A percentile compares a stretch with the other conserved stretches of the same genome.
Conservation (phyloP, 2,797 vertebrate genomes). For the Oreochromis mossambicus region DNA sequence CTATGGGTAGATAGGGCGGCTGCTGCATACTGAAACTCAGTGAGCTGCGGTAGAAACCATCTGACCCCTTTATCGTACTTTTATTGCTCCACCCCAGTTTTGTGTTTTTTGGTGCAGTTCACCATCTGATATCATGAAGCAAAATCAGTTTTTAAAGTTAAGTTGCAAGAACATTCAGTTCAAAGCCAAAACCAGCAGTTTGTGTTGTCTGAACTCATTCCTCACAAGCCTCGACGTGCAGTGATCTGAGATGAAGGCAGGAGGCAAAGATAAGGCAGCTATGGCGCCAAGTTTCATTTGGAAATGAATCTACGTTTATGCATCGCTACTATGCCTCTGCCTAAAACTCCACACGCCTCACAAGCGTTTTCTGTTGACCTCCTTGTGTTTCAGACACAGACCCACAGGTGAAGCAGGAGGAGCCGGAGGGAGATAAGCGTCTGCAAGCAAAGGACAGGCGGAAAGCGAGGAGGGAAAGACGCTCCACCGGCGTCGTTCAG, state of each 20-base stretch:
- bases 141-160: background rate
- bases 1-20: background rate
- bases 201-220: background rate
- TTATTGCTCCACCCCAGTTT: background rate
- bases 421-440: constrained; percentile 59
- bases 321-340: rapidly evolving
- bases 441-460: constrained; percentile 62
- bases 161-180: background rate
- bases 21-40: background rate
- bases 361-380: background rate
- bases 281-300: background rate
- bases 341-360: background rate
- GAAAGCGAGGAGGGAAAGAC: constrained; percentile 72
- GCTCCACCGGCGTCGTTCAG: constrained; percentile 75
- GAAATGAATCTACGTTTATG: background rate
- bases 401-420: constrained; percentile 30
- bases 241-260: background rate
- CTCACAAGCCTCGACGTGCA: background rate
- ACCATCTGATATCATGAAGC: background rate
- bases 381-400: constrained; percentile 64
- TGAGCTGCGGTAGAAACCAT: background rate
- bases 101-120: rapidly evolving
- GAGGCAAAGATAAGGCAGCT: background rate
- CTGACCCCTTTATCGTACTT: background rate
- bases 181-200: background rate